Percentiles rank a stretch among this genome's conserved stretches.
Evolutionary conservation across 2,888 invertebrate species (phyloP).

Genomic region (Dolichomitus sp.): DNA sequence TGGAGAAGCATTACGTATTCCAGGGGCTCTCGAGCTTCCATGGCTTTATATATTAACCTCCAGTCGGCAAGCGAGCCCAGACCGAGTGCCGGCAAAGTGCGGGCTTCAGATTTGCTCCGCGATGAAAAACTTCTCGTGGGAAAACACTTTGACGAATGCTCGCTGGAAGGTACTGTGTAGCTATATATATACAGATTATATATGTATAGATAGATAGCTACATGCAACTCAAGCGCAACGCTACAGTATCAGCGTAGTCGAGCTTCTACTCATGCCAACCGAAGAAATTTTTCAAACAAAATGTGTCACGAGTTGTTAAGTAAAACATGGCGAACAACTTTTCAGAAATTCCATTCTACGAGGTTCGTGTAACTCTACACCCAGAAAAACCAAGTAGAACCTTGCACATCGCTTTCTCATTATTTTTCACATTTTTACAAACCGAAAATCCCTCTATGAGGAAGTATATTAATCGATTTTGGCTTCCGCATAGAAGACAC

Average conservation of each 20-base stretch:
- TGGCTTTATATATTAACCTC: conserved; percentile 69
- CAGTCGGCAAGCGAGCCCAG: conserved; percentile 45
- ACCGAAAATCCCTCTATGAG: too few species aligned
- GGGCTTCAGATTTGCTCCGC: conserved; percentile 64
- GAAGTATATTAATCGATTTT: too few species aligned
- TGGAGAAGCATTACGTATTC: conserved; percentile 68
- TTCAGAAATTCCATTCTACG: background rate
- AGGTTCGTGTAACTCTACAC: background rate
- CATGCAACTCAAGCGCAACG: background rate
- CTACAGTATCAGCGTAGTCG: background rate
- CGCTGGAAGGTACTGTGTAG: conserved; percentile 30
- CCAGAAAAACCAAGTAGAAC: too few species aligned
- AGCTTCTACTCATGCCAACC: background rate
- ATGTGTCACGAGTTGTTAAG: background rate
- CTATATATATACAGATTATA: conserved; percentile 1
- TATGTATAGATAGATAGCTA: conserved; percentile 12
- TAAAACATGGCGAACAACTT: background rate
- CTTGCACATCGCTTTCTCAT: too few species aligned
- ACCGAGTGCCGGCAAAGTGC: conserved; percentile 53
- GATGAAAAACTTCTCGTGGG: conserved; percentile 65
- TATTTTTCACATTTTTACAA: too few species aligned
- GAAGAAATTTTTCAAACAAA: conserved; percentile 12
- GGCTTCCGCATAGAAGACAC: too few species aligned
- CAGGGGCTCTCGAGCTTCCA: conserved; percentile 62
- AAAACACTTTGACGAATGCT: conserved; percentile 70